A percentile compares a stretch with the other conserved stretches of the same genome.
These are phyloP conservation scores for Gobio occitaniae DNA, from an alignment of 2,797 vertebrate genomes.

Conservation along the genomic window DNA sequence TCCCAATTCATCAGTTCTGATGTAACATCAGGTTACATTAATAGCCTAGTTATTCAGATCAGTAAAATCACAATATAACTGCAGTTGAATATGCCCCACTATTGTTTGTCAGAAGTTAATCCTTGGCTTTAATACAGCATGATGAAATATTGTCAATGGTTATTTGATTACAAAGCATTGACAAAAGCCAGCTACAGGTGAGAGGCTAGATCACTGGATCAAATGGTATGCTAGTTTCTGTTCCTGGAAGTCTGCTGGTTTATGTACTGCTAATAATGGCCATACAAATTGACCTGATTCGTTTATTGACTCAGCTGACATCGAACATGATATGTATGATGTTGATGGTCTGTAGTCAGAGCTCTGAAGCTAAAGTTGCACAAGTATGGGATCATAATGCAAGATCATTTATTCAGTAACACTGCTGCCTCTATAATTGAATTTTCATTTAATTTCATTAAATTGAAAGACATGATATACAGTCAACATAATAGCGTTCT, in stretches of 20 bases:
- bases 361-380: not conserved
- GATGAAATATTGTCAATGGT: conserved; percentile 3
- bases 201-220: conserved; percentile 29
- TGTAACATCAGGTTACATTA: too few species aligned
- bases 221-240: conserved; percentile 35
- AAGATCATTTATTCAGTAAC: not conserved
- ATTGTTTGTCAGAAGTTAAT: not conserved
- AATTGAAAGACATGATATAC: not conserved
- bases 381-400: not conserved
- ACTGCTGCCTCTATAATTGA: not conserved
- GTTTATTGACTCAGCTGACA: conserved; percentile 30
- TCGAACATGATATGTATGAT: not conserved
- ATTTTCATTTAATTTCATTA: too few species aligned
- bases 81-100: not conserved
- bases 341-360: not conserved
- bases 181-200: conserved; percentile 40
- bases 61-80: not conserved
- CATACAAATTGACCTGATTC: conserved; percentile 27
- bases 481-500: not conserved
- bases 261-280: conserved; percentile 21
- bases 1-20: too few species aligned
- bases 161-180: conserved; percentile 27
- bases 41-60: not conserved
- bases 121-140: not conserved
- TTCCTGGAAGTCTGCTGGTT: conserved; percentile 26